Conservation (phyloP, 1,140 invertebrate species). For the Helicoverpa armigera region DNA sequence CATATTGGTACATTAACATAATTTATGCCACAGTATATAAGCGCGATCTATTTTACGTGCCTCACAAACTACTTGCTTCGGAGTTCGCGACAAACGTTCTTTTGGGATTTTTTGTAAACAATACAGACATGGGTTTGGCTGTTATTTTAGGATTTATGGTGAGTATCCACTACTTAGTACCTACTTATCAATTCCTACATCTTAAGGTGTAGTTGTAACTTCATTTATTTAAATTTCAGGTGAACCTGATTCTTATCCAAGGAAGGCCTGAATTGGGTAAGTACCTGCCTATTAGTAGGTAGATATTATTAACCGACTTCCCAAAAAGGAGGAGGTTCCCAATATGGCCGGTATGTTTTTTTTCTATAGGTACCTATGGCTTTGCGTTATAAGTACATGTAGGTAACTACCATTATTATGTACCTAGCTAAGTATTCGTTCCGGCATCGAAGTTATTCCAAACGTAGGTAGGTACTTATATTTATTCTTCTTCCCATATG, state of each 20-base stretch:
- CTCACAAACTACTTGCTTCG: slow-evolving; percentile 42
- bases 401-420: no score
- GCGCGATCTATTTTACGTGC: slow-evolving; percentile 30
- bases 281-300: no score
- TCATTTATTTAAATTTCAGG: slow-evolving; percentile 11
- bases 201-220: not conserved
- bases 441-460: not conserved
- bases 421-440: no score
- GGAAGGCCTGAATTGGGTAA: slow-evolving; percentile 36
- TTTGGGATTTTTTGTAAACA: not conserved
- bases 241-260: slow-evolving; percentile 27
- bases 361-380: no score
- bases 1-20: slow-evolving; percentile 33
- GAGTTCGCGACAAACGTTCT: slow-evolving; percentile 15
- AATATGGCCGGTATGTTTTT: no score
- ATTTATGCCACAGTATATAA: slow-evolving; percentile 41
- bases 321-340: no score
- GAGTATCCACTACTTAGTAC: not conserved
- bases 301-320: no score
- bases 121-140: not conserved
- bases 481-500: not conserved
- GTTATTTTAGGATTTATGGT: slow-evolving; percentile 17
- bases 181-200: no score
- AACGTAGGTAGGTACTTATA: not conserved
- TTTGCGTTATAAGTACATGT: no score